Conservation (phyloP, 2,113 vertebrate genomes). For the Corynorhinus townsendii region DNA sequence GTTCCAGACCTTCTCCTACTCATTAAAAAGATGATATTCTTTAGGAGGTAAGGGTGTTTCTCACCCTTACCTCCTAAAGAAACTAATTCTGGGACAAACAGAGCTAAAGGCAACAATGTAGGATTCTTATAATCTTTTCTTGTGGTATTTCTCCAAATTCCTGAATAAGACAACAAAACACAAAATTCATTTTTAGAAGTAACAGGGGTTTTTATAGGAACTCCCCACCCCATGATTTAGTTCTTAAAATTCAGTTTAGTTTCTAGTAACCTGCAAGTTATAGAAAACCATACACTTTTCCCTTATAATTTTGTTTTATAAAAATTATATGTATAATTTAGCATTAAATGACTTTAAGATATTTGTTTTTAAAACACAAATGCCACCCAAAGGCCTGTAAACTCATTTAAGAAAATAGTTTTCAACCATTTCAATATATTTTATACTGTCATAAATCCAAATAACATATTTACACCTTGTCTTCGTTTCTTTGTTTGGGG, state of each 20-base stretch:
- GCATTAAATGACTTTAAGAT: background rate
- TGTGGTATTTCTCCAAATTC: background rate
- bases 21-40: background rate
- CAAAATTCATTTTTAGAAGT: background rate
- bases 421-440: background rate
- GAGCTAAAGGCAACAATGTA: background rate
- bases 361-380: background rate
- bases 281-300: background rate
- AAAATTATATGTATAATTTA: background rate
- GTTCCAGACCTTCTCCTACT: background rate
- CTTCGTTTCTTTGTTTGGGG: background rate
- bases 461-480: background rate
- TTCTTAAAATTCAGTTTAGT: background rate
- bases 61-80: background rate
- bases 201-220: background rate
- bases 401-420: background rate
- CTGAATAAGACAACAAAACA: background rate
- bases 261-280: background rate
- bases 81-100: background rate
- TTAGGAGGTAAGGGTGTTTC: no score
- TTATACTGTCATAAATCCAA: background rate
- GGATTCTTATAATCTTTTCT: background rate
- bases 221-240: background rate
- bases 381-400: background rate
- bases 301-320: background rate